Percentiles rank a stretch among this genome's conserved stretches.
These are phyloP conservation scores for Bruchidius siliquastri DNA, from an alignment of 2,888 invertebrate genomes.

Conservation along the genomic window DNA sequence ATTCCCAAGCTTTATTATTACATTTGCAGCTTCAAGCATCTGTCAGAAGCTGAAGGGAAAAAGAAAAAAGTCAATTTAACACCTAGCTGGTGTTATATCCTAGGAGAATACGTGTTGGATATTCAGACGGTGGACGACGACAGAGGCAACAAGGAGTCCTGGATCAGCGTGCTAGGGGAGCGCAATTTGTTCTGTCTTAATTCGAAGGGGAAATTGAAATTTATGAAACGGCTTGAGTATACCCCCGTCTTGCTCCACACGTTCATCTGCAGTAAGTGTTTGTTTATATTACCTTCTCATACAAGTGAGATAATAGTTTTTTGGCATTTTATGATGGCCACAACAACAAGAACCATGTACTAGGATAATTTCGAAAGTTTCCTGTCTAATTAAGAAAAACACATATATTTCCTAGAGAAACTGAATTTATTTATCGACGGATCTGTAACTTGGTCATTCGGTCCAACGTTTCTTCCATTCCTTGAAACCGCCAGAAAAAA, in stretches of 20 bases:
- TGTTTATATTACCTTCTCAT: no score
- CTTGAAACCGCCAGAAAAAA: no score
- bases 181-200: conserved; percentile 75
- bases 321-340: no score
- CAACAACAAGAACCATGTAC: no score
- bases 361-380: no score
- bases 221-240: conserved; percentile 81
- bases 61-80: conserved; percentile 55
- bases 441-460: no score
- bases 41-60: conserved; percentile 67
- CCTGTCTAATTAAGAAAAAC: no score
- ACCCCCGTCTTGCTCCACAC: conserved; percentile 50
- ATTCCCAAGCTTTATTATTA: neutral
- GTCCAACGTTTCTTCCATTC: no score
- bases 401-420: no score
- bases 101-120: conserved; percentile 60
- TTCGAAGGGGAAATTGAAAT: conserved; percentile 75
- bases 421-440: no score
- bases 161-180: conserved; percentile 78
- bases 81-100: conserved; percentile 76
- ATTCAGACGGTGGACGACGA: conserved; percentile 42
- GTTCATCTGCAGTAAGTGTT: neutral
- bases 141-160: conserved; percentile 58
- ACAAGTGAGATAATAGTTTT: no score
- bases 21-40: conserved; percentile 64